Evolutionary conservation across 2,113 vertebrate species (phyloP).

Genomic region (Gavia stellata): DNA sequence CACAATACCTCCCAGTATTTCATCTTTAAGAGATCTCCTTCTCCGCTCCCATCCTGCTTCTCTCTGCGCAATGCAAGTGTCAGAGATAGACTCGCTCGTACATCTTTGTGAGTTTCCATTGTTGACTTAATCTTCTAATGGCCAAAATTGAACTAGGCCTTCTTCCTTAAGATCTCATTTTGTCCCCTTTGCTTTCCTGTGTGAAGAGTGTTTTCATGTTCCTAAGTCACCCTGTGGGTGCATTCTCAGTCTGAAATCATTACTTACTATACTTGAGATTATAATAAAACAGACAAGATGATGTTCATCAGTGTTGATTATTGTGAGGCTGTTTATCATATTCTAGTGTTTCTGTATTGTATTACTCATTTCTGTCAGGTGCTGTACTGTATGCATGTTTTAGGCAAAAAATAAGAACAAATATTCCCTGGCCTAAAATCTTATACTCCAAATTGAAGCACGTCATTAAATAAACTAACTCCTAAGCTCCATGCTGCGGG

Average conservation of each 20-base stretch:
- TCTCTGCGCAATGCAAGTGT: background rate
- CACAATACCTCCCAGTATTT: background rate
- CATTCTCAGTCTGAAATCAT: background rate
- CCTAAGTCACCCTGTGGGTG: background rate
- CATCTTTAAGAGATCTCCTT: background rate
- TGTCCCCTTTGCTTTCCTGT: background rate
- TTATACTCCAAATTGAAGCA: background rate
- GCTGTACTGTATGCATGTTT: background rate
- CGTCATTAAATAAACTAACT: background rate
- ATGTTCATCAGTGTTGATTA: background rate
- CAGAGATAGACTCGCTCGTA: background rate
- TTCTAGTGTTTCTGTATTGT: background rate
- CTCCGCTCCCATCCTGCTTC: background rate
- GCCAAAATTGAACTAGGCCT: background rate
- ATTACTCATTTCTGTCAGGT: background rate
- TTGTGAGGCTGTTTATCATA: background rate
- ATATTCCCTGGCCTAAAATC: background rate
- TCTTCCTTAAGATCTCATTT: background rate
- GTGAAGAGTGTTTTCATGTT: background rate
- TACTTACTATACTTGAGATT: background rate
- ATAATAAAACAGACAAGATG: background rate
- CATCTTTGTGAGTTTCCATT: background rate
- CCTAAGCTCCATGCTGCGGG: background rate
- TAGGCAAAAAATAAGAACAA: background rate
- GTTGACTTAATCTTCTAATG: background rate